Evolutionary conservation across 2,888 invertebrate genomes (phyloP), one percentile per base, ranked within the genome.

Genomic region (Allacma fusca): DNA sequence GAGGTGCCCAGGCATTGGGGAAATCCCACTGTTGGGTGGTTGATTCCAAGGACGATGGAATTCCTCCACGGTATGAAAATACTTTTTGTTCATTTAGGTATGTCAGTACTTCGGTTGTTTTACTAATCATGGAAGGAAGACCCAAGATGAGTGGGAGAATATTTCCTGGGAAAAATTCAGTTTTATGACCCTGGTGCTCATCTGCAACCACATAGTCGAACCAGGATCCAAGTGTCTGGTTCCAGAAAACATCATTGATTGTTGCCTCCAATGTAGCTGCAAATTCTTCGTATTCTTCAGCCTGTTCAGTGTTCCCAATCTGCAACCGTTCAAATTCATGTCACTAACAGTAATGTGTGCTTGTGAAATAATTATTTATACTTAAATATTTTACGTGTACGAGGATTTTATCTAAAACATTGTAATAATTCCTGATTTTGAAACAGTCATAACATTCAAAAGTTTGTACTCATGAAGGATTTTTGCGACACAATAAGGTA

Each of bases 211-310:
- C 71, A 85, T 91, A 93, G 86, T 95, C 95, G 82, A 92, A 91
- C 95, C 95, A 96, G 75, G 91, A 89, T 0, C 93, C 93, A 62
- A 90, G 90, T 28, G 90, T 89, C 64, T 92, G 90, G 85, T 93
- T 89, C 93, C 94, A 96, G 13, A 94, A 87, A 0, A 94, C 89
- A 2, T 89, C 89, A 24, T 91, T 89, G 50, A 95, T 92, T 0
- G 91, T 89, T 43, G 85, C 86, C 81, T 89, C 88, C 89, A 91
- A 90, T 4, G 34, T 34, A 34, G 4, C 4, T 34, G 34, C 34
- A 7, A 34, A 7, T 34, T 34, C 9, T 9, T 9, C 4, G 34
- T 34, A 34, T 4, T 34, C 4, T 9, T 9, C 9, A 9, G 34
- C 88, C 50, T 77, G 76, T 4, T 43, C 26, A 7, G 29, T 23